Conservation (phyloP, 2,113 vertebrate genomes). For the Oreochromis tanganicae region DNA sequence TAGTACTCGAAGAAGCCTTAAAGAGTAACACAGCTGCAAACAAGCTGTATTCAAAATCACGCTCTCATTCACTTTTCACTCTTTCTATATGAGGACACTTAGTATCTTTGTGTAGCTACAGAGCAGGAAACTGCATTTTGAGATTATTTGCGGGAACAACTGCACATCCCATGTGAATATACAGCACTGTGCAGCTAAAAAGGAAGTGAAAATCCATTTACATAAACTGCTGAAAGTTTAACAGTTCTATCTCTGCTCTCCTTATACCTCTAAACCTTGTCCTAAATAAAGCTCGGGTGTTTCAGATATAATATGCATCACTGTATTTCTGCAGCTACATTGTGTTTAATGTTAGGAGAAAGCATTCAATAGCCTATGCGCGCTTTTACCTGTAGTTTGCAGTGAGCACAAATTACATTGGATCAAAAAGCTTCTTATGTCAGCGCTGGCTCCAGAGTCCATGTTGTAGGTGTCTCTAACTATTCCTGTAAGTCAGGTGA, state of each 20-base stretch:
- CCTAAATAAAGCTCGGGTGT: neutral
- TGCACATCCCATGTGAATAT: neutral
- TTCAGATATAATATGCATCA: neutral
- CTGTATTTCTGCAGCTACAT: neutral
- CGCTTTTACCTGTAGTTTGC: neutral
- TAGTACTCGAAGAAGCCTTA: neutral
- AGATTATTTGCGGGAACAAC: neutral
- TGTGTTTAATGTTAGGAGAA: neutral
- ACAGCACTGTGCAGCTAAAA: neutral
- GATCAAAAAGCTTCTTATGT: constrained; percentile 8
- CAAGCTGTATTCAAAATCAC: neutral
- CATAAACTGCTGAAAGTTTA: neutral
- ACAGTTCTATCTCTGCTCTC: neutral
- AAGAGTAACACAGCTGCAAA: neutral
- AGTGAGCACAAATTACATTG: neutral
- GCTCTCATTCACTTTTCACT: neutral
- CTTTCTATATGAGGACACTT: neutral
- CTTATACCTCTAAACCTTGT: neutral
- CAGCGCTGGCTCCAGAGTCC: neutral
- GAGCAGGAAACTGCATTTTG: neutral
- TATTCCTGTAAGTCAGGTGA: neutral
- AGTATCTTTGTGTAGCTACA: neutral
- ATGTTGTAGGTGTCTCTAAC: neutral
- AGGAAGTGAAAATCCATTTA: neutral
- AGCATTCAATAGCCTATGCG: neutral